These are phyloP conservation scores for Caenorhabditis tropicalis DNA, from an alignment of 1,140 invertebrate species.

Conservation along the genomic window DNA sequence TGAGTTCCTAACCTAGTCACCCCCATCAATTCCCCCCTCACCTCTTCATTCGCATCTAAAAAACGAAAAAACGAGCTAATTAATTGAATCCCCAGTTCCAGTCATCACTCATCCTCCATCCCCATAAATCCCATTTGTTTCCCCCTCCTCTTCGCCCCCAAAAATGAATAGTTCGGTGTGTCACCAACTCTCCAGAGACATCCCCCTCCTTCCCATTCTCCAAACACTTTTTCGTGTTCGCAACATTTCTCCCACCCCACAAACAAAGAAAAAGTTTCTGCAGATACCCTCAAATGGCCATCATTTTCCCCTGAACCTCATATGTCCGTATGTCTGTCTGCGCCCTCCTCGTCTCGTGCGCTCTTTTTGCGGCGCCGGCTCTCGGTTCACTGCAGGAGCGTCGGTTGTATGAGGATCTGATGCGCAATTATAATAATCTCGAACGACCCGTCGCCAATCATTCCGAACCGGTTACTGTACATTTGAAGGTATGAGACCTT, in stretches of 20 bases:
- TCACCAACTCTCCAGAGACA: not conserved
- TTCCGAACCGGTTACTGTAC: slow-evolving; percentile 67
- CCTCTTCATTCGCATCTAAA: no score
- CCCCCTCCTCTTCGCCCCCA: not conserved
- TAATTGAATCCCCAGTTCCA: no score
- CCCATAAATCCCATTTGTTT: not conserved
- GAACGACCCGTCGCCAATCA: slow-evolving; percentile 89
- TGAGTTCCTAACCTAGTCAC: no score
- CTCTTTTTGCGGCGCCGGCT: slow-evolving; percentile 1
- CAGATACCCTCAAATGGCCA: not conserved
- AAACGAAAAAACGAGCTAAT: no score
- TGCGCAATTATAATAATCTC: slow-evolving; percentile 85
- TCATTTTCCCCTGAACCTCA: slow-evolving; percentile 15
- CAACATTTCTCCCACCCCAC: not conserved
- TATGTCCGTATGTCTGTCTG: slow-evolving; percentile 41
- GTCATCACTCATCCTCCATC: not conserved
- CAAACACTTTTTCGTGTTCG: slow-evolving; percentile 30
- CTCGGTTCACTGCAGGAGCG: slow-evolving; percentile 59
- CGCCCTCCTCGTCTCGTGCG: slow-evolving; percentile 18
- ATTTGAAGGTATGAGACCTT: slow-evolving; percentile 67
- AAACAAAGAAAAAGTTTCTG: no score
- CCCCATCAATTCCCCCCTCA: no score
- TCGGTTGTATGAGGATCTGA: slow-evolving; percentile 64
- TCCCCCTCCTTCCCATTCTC: not conserved
- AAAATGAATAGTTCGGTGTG: slow-evolving; percentile 26